phyloP scores from a whole-genome alignment of 2,888 invertebrate genomes.

The Neocrepidodera transversa region DNA sequence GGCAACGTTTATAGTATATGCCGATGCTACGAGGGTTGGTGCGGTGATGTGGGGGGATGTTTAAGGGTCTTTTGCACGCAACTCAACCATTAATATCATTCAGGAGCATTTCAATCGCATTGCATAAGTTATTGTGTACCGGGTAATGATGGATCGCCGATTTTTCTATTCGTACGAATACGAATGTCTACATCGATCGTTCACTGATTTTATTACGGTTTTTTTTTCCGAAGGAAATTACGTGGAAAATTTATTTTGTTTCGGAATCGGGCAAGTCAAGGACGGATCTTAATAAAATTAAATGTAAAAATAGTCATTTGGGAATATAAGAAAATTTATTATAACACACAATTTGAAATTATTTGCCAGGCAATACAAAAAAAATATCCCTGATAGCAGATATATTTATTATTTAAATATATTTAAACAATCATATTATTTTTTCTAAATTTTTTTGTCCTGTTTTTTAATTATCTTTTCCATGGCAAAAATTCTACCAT shows the following conservation, averaged over 20 bases:
- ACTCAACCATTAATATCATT: constrained; percentile 48
- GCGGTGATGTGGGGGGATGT: background rate
- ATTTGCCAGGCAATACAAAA: too few species aligned
- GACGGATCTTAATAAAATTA: too few species aligned
- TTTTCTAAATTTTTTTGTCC: too few species aligned
- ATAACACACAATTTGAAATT: too few species aligned
- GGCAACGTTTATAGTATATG: too few species aligned
- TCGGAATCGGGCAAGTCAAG: background rate
- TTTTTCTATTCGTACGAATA: constrained; percentile 21
- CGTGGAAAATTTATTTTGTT: background rate
- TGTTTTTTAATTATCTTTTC: too few species aligned
- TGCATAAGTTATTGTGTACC: constrained; percentile 37
- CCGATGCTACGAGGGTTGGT: background rate
- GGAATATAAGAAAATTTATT: too few species aligned
- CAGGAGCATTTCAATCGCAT: constrained; percentile 45
- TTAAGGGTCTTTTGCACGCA: constrained; percentile 42
- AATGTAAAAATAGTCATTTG: too few species aligned
- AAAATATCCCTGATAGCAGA: too few species aligned
- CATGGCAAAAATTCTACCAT: too few species aligned
- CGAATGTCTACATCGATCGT: constrained; percentile 17
- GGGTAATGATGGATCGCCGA: constrained; percentile 35
- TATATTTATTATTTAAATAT: too few species aligned
- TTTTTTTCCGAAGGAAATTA: constrained; percentile 1
- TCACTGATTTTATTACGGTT: constrained; percentile 11
- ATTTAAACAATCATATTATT: too few species aligned